Conservation (phyloP, 2,797 vertebrate species). For the Rhinogobio ventralis region DNA sequence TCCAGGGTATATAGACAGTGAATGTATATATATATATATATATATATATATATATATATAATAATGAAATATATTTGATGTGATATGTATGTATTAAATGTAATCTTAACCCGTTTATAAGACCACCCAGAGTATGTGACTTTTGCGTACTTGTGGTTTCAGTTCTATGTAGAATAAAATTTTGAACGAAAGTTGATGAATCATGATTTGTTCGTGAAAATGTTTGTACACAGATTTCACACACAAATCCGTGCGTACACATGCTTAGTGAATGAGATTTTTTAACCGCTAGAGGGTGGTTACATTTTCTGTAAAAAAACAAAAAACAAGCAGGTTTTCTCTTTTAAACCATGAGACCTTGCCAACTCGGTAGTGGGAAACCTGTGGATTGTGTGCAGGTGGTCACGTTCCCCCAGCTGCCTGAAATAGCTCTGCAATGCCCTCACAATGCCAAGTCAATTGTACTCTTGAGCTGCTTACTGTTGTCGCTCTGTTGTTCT, state of each 20-base stretch:
- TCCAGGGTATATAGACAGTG: not conserved
- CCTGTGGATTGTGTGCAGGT: slow-evolving; percentile 31
- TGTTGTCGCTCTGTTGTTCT: slow-evolving; percentile 67
- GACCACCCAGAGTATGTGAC: too few species aligned
- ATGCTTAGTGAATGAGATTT: too few species aligned
- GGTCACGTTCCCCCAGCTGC: slow-evolving; percentile 60
- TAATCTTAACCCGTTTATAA: too few species aligned
- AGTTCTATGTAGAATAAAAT: not conserved
- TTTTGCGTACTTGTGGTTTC: too few species aligned
- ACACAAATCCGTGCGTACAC: not conserved
- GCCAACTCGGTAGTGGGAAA: not conserved
- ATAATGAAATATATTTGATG: too few species aligned
- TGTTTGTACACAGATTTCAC: not conserved
- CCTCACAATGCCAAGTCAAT: slow-evolving; percentile 61
- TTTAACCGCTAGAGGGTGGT: too few species aligned
- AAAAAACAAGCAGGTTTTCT: not conserved
- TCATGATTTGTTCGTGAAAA: not conserved
- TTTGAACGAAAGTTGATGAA: not conserved
- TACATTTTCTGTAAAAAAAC: too few species aligned
- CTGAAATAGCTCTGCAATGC: slow-evolving; percentile 71
- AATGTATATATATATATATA: not conserved
- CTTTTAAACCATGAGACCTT: not conserved
- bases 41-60: not conserved
- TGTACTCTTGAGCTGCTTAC: slow-evolving; percentile 67
- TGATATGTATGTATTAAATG: too few species aligned